phyloP scores from a whole-genome alignment of 2,113 vertebrate genomes.

The Heterocephalus glaber region DNA sequence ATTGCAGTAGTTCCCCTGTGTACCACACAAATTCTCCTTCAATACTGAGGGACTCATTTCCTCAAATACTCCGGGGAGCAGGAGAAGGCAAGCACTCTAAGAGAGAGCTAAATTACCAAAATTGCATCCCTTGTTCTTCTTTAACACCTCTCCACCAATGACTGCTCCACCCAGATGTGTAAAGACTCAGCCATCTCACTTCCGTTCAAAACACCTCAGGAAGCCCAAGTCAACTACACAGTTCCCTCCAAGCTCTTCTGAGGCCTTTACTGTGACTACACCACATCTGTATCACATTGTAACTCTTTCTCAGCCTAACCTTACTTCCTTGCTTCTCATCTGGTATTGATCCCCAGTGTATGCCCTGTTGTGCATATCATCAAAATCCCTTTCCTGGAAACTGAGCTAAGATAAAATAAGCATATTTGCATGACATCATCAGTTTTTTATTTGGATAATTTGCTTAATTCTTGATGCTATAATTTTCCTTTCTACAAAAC shows the following conservation, averaged over 20 bases:
- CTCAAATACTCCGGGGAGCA: neutral
- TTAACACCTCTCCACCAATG: neutral
- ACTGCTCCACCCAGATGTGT: rapidly evolving
- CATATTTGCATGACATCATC: neutral
- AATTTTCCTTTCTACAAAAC: neutral
- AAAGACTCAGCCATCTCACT: neutral
- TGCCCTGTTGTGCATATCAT: neutral
- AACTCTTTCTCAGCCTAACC: neutral
- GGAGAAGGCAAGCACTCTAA: neutral
- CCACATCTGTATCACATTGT: neutral
- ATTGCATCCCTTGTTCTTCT: neutral
- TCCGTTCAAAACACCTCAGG: neutral
- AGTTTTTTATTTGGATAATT: neutral
- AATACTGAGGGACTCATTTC: neutral
- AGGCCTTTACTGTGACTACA: neutral
- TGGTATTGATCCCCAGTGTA: neutral
- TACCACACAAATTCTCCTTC: neutral
- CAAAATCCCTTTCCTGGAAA: neutral
- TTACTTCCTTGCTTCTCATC: neutral
- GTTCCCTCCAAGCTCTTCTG: neutral
- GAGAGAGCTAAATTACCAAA: neutral
- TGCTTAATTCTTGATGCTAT: neutral
- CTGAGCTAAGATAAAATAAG: neutral
- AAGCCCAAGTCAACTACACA: neutral
- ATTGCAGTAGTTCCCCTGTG: neutral